These are phyloP conservation scores for Dryadula phaetusa DNA, from an alignment of 2,888 invertebrate genomes.

Conservation along the genomic window DNA sequence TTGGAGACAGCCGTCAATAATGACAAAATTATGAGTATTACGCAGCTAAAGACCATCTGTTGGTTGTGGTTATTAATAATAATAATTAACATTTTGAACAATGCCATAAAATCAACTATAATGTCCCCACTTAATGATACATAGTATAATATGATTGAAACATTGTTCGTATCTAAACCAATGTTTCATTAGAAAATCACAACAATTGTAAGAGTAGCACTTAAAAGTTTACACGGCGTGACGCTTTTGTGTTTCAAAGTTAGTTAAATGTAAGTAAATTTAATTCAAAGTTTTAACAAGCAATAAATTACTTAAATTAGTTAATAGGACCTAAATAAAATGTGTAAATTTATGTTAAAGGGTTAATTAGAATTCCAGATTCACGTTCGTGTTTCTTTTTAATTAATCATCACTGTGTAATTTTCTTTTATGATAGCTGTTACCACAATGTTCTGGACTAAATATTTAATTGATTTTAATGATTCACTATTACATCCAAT, in stretches of 20 bases:
- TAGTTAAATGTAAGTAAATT: constrained; percentile 8
- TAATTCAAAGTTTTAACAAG: constrained; percentile 23
- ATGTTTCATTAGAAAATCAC: background rate
- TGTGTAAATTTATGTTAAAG: constrained; percentile 24
- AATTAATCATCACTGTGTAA: constrained; percentile 22
- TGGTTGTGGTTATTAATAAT: constrained; percentile 5
- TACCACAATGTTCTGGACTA: background rate
- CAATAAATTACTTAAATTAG: constrained; percentile 25
- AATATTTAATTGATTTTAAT: constrained; percentile 3
- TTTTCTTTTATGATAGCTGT: constrained; percentile 16
- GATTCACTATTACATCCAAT: background rate
- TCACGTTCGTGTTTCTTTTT: constrained; percentile 25
- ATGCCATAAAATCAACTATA: background rate
- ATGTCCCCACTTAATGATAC: background rate
- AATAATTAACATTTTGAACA: constrained; percentile 8
- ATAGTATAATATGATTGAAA: background rate
- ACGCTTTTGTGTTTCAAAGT: constrained; percentile 7
- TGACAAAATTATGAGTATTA: constrained; percentile 12
- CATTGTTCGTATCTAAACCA: background rate
- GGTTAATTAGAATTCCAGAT: constrained; percentile 25
- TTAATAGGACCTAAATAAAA: constrained; percentile 23
- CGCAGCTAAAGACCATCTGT: constrained; percentile 10
- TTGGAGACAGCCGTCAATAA: constrained; percentile 28
- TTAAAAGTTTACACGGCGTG: constrained; percentile 1
- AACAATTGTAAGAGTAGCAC: constrained; percentile 1